phyloP scores from a whole-genome alignment of 1,140 invertebrate genomes.

The Leptinotarsa lineolata region DNA sequence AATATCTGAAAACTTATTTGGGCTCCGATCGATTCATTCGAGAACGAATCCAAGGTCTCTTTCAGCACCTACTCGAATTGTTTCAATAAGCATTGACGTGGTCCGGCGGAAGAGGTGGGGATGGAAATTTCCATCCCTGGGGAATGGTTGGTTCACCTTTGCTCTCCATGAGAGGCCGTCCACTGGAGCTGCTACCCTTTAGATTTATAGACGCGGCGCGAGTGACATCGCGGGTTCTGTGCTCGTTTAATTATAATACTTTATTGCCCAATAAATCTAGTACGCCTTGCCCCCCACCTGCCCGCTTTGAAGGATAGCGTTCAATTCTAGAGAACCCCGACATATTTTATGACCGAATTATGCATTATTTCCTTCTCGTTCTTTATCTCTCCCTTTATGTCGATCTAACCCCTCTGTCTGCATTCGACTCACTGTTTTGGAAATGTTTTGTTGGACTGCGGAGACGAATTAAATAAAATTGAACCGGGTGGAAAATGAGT shows the following conservation, averaged over 20 bases:
- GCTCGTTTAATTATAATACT: constrained; percentile 59
- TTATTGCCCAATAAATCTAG: constrained; percentile 59
- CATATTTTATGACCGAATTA: constrained; percentile 60
- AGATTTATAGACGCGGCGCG: constrained; percentile 52
- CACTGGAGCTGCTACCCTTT: constrained; percentile 34
- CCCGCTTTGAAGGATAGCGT: constrained; percentile 57
- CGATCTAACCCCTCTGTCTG: constrained; percentile 29
- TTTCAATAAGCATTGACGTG: constrained; percentile 43
- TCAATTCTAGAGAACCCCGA: constrained; percentile 56
- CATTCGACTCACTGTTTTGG: constrained; percentile 27
- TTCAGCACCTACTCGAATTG: constrained; percentile 23
- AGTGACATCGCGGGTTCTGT: constrained; percentile 53
- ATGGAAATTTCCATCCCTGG: constrained; percentile 5
- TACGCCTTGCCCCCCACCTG: constrained; percentile 44
- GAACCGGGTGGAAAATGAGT: constrained; percentile 32
- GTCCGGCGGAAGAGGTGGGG: constrained; percentile 16
- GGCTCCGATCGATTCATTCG: neutral
- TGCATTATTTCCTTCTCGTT: constrained; percentile 53
- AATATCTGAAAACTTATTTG: neutral
- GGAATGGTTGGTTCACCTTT: constrained; percentile 42
- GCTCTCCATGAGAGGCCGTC: constrained; percentile 42
- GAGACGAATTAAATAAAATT: constrained; percentile 43
- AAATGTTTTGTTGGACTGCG: constrained; percentile 41
- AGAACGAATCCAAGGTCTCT: neutral
- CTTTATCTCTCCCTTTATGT: constrained; percentile 42